These are phyloP conservation scores for Parus major DNA, from an alignment of 2,113 vertebrate genomes.

Conservation along the genomic window DNA sequence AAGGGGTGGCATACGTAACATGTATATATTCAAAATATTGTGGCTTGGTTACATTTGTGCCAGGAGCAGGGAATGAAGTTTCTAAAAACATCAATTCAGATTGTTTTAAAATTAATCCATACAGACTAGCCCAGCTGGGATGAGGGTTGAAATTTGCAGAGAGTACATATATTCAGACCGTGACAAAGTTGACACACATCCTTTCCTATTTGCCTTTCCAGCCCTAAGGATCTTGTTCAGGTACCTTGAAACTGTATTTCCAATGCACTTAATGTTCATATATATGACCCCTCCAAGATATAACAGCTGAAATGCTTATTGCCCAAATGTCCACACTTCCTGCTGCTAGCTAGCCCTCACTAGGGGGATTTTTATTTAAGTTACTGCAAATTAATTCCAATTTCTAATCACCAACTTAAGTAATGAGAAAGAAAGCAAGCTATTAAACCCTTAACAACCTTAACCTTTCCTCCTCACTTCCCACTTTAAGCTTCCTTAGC, in stretches of 20 bases:
- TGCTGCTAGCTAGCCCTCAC: not conserved
- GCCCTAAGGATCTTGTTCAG: not conserved
- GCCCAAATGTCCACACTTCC: not conserved
- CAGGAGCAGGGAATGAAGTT: not conserved
- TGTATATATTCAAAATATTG: not conserved
- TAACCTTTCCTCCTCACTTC: not conserved
- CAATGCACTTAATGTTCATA: not conserved
- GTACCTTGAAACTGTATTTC: not conserved
- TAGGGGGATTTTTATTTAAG: not conserved
- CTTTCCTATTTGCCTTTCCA: not conserved
- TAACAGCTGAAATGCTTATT: not conserved
- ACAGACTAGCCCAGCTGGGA: not conserved
- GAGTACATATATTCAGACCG: not conserved
- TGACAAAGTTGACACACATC: not conserved
- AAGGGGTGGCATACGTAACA: not conserved
- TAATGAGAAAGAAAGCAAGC: not conserved
- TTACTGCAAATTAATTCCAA: not conserved
- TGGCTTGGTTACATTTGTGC: not conserved
- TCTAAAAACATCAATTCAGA: not conserved
- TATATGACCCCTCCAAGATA: not conserved
- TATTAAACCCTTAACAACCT: not conserved
- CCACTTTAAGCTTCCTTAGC: not conserved
- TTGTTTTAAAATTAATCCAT: not conserved
- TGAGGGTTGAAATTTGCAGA: not conserved
- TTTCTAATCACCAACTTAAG: not conserved